A percentile compares a stretch with the other conserved stretches of the same genome.
phyloP scores from a whole-genome alignment of 1,140 invertebrate genomes.

The Lanistes nyassanus region DNA sequence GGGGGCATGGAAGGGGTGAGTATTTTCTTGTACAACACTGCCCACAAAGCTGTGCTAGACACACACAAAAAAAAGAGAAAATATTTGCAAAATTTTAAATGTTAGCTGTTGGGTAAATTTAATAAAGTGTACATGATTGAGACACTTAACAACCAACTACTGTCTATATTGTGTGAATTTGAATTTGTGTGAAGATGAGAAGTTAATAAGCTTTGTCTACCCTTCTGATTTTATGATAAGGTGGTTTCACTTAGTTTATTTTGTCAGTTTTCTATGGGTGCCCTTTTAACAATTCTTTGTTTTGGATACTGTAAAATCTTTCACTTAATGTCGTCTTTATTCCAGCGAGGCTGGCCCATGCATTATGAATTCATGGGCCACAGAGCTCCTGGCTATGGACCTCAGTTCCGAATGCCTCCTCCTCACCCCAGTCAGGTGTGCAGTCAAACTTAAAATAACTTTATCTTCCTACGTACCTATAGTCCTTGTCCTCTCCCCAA shows the following conservation, averaged over 20 bases:
- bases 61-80: too few relatives aligned
- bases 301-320: background rate
- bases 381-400: conserved; percentile 49
- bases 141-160: too few relatives aligned
- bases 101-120: too few relatives aligned
- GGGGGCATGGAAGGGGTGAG: conserved; percentile 57
- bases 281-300: background rate
- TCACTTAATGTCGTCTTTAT: conserved; percentile 12
- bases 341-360: conserved; percentile 55
- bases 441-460: background rate
- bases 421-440: conserved; percentile 50
- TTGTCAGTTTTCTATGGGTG: background rate
- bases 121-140: too few relatives aligned
- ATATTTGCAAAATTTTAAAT: too few relatives aligned
- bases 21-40: background rate
- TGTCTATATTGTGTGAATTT: too few relatives aligned
- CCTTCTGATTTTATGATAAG: too few relatives aligned
- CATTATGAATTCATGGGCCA: conserved; percentile 60
- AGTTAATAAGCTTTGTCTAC: too few relatives aligned
- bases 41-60: too few relatives aligned
- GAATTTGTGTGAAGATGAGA: too few relatives aligned
- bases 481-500: too few relatives aligned
- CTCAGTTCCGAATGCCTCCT: conserved; percentile 52
- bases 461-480: too few relatives aligned
- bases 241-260: background rate